A percentile compares a stretch with the other conserved stretches of the same genome.
phyloP scores from a whole-genome alignment of 2,113 vertebrate species.

The Bubalus kerabau region DNA sequence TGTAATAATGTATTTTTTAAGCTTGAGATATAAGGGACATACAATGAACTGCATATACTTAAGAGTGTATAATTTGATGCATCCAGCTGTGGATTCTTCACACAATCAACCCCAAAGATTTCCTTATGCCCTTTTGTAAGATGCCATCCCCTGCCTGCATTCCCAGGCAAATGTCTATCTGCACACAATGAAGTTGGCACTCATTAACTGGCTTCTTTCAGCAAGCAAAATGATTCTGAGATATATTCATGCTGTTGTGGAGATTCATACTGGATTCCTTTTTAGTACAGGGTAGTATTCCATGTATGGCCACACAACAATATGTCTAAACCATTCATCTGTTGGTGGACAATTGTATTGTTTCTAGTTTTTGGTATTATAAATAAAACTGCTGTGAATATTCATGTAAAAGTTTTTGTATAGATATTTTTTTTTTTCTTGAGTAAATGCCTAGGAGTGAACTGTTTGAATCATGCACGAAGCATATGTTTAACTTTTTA shows the following conservation, averaged over 20 bases:
- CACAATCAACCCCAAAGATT: not conserved
- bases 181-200: accelerated
- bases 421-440: not conserved
- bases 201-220: not conserved
- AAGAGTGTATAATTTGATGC: not conserved
- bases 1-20: not conserved
- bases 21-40: not conserved
- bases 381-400: not conserved
- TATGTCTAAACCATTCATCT: not conserved
- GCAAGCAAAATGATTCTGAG: too few relatives aligned
- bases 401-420: not conserved
- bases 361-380: not conserved
- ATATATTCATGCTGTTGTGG: not conserved
- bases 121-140: not conserved
- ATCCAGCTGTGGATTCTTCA: not conserved
- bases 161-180: not conserved
- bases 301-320: not conserved
- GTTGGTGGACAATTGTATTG: not conserved
- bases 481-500: not conserved
- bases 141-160: too few relatives aligned
- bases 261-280: not conserved
- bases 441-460: not conserved
- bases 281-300: not conserved
- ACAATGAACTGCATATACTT: not conserved
- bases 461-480: not conserved